Conservation (phyloP, 2,113 vertebrate genomes). For the Mastomys coucha region DNA sequence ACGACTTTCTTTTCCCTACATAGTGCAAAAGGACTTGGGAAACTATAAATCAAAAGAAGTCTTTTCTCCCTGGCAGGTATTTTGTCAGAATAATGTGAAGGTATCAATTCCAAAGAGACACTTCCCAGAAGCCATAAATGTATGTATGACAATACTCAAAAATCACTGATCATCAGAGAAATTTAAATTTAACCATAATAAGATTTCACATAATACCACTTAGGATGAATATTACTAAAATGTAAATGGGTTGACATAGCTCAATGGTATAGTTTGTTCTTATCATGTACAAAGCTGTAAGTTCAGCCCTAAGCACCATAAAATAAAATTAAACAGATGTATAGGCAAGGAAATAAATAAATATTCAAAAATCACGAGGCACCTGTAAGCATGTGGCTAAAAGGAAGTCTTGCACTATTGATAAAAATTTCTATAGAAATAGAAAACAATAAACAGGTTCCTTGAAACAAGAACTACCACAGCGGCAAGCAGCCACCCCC, state of each 20-base stretch:
- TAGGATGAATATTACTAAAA: background rate
- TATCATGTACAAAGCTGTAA: background rate
- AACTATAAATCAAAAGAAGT: background rate
- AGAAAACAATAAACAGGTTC: background rate
- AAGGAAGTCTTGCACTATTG: background rate
- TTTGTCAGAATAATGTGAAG: background rate
- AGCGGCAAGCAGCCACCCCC: background rate
- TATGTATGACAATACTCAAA: background rate
- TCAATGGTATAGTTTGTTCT: background rate
- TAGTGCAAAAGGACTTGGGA: too few species aligned
- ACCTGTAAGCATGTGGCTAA: background rate
- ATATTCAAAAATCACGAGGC: background rate
- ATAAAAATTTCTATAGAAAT: background rate
- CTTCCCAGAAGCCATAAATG: background rate
- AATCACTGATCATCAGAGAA: background rate
- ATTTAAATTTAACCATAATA: background rate
- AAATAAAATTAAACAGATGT: background rate
- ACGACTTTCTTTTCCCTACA: background rate
- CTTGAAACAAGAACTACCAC: background rate
- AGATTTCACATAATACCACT: background rate
- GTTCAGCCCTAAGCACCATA: background rate
- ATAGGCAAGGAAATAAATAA: background rate
- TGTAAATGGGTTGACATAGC: background rate
- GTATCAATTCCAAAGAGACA: background rate
- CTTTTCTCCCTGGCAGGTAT: background rate